Base-by-base conservation (phyloP, 2,888 invertebrate species). In the Rhodophaea formosa region DNA sequence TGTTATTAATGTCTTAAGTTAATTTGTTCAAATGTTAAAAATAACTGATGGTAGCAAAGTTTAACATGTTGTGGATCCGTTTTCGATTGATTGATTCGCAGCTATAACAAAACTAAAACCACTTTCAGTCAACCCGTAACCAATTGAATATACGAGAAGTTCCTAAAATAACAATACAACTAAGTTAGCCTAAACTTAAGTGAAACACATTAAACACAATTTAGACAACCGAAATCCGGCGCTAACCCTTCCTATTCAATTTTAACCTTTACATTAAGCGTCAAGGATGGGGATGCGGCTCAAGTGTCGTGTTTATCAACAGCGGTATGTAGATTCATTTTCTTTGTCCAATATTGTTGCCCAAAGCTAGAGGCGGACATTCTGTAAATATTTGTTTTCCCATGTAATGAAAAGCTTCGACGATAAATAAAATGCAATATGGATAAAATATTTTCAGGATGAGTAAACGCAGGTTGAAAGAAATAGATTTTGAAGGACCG, bases 331-430 rank as follows among this genome's bases (percentile, higher is more conserved):
- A 14, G 29, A 7, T n/a, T n/a, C 29, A 1, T 30, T 55, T 55
- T 55, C 45, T 46, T 35, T 55, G 16, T 15, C 44, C 45, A 45
- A 17, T 45, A 30, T 45, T 35, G 45, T 46, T 35, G 16, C 16
- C 35, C 30, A 16, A n/a, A 30, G 44, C n/a, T 14, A 14, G 29
- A 1, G 32, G 32, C 10, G 23, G 16, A 53, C 30, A 23, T 53
- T 44, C 44, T 44, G 14, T 53, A 53, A 44, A 53, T 44, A 53
- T 53, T 53, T 53, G 42, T 53, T 23, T 43, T 29, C 42, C 15
- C 35, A 16, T 53, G 23, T 53, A 53, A 43, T 53, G 29, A 53
- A 53, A 35, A 43, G 42, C 53, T 15, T 39, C 17, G 8, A 23
- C 23, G 14, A 42, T 23, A 46, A 46, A 46, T 17, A 16, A 23